phyloP scores from a whole-genome alignment of 2,888 invertebrate genomes.

The Halictus ligatus region DNA sequence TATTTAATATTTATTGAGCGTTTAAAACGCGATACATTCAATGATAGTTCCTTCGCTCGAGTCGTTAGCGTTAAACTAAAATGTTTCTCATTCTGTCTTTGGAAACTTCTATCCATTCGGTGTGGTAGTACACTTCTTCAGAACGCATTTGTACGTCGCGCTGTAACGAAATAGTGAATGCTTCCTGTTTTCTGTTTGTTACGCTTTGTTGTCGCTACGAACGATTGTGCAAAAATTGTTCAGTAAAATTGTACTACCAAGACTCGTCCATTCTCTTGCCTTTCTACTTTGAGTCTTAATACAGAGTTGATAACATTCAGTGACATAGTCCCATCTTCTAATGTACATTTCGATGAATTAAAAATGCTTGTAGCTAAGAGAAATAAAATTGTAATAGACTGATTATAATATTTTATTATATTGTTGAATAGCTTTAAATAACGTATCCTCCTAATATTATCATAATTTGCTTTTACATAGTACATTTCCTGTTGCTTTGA shows the following conservation, averaged over 20 bases:
- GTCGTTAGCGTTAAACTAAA: constrained; percentile 28
- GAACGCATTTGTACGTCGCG: constrained; percentile 21
- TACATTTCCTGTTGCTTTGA: background rate
- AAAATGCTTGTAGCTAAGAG: constrained; percentile 59
- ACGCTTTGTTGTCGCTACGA: background rate
- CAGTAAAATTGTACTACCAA: constrained; percentile 45
- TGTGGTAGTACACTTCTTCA: constrained; percentile 32
- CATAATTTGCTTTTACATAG: background rate
- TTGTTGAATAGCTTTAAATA: constrained; percentile 1
- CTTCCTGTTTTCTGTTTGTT: constrained; percentile 11
- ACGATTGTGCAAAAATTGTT: constrained; percentile 12
- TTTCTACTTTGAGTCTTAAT: constrained; percentile 54
- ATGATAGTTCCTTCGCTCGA: constrained; percentile 61
- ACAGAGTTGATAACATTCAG: constrained; percentile 51
- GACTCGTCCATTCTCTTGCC: constrained; percentile 61
- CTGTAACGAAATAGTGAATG: constrained; percentile 2
- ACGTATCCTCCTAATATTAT: background rate
- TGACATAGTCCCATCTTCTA: constrained; percentile 36
- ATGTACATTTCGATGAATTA: constrained; percentile 48
- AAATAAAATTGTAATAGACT: constrained; percentile 63
- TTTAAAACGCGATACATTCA: constrained; percentile 44
- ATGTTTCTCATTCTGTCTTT: constrained; percentile 5
- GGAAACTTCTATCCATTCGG: constrained; percentile 2
- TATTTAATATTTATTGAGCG: constrained; percentile 76
- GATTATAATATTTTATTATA: constrained; percentile 31